A percentile compares a stretch with the other conserved stretches of the same genome.
Conservation (phyloP, 2,797 vertebrate genomes). For the Pseudocheirus occidentalis region DNA sequence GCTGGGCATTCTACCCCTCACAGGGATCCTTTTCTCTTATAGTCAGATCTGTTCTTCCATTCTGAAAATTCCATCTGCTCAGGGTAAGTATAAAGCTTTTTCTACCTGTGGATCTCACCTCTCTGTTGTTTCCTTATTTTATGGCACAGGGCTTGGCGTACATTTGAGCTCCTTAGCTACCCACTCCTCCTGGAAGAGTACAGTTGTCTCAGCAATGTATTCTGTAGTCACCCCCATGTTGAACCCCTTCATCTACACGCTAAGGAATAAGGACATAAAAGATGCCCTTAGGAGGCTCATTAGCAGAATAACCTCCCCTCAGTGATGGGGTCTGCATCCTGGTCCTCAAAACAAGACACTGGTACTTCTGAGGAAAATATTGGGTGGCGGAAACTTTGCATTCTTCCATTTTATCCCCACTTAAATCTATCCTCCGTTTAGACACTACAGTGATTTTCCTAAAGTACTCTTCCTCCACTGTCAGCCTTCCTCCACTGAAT, state of each 20-base stretch:
- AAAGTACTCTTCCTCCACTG: neutral
- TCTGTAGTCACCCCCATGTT: conserved; percentile 44
- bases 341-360: neutral
- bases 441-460: neutral
- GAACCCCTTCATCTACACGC: conserved; percentile 58
- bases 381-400: neutral
- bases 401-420: neutral
- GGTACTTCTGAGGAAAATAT: neutral
- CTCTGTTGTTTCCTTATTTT: conserved; percentile 53
- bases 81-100: conserved; percentile 28
- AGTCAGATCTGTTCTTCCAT: neutral
- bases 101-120: conserved; percentile 46
- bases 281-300: neutral
- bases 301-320: neutral
- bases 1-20: neutral
- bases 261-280: conserved; percentile 62
- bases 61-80: neutral
- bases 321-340: neutral
- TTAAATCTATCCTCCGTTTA: neutral
- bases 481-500: neutral
- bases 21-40: conserved; percentile 40
- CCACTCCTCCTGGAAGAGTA: neutral
- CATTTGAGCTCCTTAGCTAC: conserved; percentile 32
- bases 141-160: conserved; percentile 21
- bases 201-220: conserved; percentile 42